Evolutionary conservation across 2,113 vertebrate species (phyloP), one percentile per base, ranked within the genome.

Genomic region (Prionailurus bengalensis): DNA sequence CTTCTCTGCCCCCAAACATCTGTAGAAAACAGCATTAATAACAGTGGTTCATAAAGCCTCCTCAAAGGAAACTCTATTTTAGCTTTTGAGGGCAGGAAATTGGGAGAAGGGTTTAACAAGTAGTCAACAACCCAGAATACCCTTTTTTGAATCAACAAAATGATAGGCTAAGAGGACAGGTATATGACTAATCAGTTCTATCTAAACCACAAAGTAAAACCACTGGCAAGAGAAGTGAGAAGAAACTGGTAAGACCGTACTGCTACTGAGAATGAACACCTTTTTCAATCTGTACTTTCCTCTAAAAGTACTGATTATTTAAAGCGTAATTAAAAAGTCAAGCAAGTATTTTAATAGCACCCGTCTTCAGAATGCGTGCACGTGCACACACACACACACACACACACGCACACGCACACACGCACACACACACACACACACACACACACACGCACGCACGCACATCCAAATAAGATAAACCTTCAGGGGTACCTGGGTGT

Each of bases 271-370:
- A 93, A 88, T 74, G 5, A 96, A 79, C 25, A 63, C 1, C 9
- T 27, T 65, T 92, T 82, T 79, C 89, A 79, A 58, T 79, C 25
- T 78, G 29, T 74, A 87, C n/a, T 87, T 86, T 94, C 76, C 92
- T 89, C 53, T 92, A 48, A 89, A 95, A 94, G 17, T 27, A 94
- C 53, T 90, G 45, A 94, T 48, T 78, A 87, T 80, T 42, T 61
- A 53, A 92, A 80, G 13, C 78, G 53, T 29, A 86, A 90, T 83
- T 78, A 66, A 74, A 93, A 97, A 89, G 78, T 4, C 58, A 87
- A 83, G 27, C 21, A 82, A 89, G 19, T 82, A 88, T 94, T 94
- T 78, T 89, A 86, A 84, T 1, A 95, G 53, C 45, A 58, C 25
- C 5, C 79, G 12, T 88, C 33, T 91, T 96, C 65, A 82, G 27